Percentiles rank a stretch among this genome's conserved stretches.
Evolutionary conservation across 2,797 vertebrate species (phyloP).

Genomic region (Amniataba percoides): DNA sequence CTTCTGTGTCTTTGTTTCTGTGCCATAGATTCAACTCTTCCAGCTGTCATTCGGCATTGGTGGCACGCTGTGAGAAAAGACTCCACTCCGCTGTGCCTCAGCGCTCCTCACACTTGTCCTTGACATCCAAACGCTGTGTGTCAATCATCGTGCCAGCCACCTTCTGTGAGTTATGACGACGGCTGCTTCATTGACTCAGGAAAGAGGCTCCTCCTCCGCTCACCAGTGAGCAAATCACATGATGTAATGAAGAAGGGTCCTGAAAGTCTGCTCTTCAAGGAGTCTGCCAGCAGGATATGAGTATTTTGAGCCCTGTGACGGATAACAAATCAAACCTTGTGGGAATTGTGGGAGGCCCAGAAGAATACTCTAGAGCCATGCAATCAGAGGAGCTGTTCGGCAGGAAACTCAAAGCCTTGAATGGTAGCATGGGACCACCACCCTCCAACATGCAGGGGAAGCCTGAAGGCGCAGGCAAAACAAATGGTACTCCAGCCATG

Average conservation of each 20-base stretch:
- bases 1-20: slow-evolving; percentile 65
- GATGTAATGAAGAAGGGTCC: slow-evolving; percentile 81
- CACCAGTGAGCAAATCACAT: slow-evolving; percentile 74
- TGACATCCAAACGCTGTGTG: slow-evolving; percentile 78
- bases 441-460: slow-evolving; percentile 86
- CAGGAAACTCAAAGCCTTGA: slow-evolving; percentile 94
- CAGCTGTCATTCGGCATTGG: slow-evolving; percentile 76
- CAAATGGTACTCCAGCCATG: slow-evolving; percentile 92
- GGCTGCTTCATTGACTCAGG: slow-evolving; percentile 70
- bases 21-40: slow-evolving; percentile 71
- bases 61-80: slow-evolving; percentile 76
- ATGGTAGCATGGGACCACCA: slow-evolving; percentile 90
- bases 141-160: slow-evolving; percentile 60
- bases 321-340: slow-evolving; percentile 89
- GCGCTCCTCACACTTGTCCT: slow-evolving; percentile 68
- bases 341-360: slow-evolving; percentile 87
- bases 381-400: slow-evolving; percentile 95
- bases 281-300: slow-evolving; percentile 87
- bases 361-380: slow-evolving; percentile 90
- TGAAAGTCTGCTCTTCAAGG: slow-evolving; percentile 76
- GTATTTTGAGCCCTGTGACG: slow-evolving; percentile 87
- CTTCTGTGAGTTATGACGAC: slow-evolving; percentile 79
- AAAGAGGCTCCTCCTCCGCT: slow-evolving; percentile 69
- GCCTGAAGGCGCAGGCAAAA: slow-evolving; percentile 87
- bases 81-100: slow-evolving; percentile 63